A percentile compares a stretch with the other conserved stretches of the same genome.
These are phyloP conservation scores for Diprion similis DNA, from an alignment of 1,140 invertebrate genomes.

Conservation along the genomic window DNA sequence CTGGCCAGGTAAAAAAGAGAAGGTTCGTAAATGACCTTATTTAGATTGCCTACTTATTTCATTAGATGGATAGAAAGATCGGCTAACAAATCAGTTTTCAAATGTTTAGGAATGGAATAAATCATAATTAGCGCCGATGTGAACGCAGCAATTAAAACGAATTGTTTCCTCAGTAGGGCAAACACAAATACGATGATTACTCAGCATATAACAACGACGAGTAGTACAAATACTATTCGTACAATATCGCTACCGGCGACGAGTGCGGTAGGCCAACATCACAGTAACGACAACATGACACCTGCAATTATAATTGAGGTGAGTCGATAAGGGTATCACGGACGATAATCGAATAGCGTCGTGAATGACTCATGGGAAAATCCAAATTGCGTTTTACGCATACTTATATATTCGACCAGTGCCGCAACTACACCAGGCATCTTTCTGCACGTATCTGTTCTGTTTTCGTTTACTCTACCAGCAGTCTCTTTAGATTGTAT, in stretches of 20 bases:
- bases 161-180: constrained; percentile 25
- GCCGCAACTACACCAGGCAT: neutral
- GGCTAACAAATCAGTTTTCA: neutral
- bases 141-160: neutral
- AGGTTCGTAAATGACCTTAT: constrained; percentile 48
- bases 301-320: constrained; percentile 53
- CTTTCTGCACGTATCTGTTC: neutral
- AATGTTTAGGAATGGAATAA: neutral
- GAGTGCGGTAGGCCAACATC: constrained; percentile 44
- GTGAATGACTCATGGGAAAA: neutral
- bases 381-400: neutral
- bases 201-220: constrained; percentile 43
- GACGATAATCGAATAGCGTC: neutral
- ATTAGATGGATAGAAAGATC: too few species aligned
- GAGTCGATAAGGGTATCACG: constrained; percentile 22
- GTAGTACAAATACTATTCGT: constrained; percentile 41
- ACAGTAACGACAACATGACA: constrained; percentile 47
- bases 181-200: constrained; percentile 41
- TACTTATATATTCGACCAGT: neutral
- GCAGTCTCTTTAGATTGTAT: neutral
- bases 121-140: neutral
- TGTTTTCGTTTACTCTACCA: neutral
- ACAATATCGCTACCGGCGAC: constrained; percentile 46
- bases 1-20: constrained; percentile 72
- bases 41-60: neutral